Conservation (phyloP, 2,888 invertebrate genomes). For the Coremacera marginata region DNA sequence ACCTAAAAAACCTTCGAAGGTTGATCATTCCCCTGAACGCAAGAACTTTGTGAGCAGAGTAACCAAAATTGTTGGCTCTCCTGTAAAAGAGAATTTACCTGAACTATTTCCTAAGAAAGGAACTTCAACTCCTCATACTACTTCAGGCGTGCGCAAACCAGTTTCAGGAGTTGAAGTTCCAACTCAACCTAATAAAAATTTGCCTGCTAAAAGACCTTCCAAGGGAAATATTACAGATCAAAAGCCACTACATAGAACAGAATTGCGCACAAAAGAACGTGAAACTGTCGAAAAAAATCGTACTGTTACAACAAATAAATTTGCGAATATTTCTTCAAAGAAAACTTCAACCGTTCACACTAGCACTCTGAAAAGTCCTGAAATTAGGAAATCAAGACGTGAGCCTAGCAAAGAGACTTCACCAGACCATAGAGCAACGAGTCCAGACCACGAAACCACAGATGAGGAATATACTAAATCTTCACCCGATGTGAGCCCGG, state of each 20-base stretch:
- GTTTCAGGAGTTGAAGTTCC: not conserved
- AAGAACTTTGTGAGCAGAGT: not conserved
- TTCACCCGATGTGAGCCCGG: constrained; percentile 60
- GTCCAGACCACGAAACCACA: constrained; percentile 39
- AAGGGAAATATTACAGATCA: not conserved
- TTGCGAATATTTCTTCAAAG: not conserved
- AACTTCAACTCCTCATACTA: not conserved
- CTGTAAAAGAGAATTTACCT: not conserved
- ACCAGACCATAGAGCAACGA: constrained; percentile 42
- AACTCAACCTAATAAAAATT: too few relatives aligned
- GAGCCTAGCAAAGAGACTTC: constrained; percentile 7
- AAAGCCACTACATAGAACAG: too few relatives aligned
- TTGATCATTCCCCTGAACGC: not conserved
- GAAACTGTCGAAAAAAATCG: constrained; percentile 2
- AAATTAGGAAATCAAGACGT: not conserved
- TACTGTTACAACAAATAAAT: not conserved
- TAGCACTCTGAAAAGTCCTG: not conserved
- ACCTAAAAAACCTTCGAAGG: not conserved
- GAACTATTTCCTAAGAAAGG: not conserved
- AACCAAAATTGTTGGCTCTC: not conserved
- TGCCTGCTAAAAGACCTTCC: not conserved
- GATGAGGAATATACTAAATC: constrained; percentile 41
- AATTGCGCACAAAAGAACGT: not conserved
- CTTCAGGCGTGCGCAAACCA: not conserved
- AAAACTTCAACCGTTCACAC: not conserved